phyloP scores from a whole-genome alignment of 2,888 invertebrate genomes.

The Drosophila suboccidentalis region DNA sequence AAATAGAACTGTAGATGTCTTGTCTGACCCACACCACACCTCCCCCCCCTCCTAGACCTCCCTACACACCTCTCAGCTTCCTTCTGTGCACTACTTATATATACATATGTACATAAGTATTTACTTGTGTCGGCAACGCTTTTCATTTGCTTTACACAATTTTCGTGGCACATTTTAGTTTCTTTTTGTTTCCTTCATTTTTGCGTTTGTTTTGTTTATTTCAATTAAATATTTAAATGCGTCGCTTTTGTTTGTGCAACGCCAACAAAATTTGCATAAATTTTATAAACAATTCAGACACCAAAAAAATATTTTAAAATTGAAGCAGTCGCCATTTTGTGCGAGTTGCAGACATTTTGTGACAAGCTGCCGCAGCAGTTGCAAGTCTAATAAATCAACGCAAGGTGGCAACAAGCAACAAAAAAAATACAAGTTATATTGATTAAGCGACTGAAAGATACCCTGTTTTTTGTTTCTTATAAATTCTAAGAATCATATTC shows the following conservation, averaged over 20 bases:
- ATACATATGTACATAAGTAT: constrained; percentile 51
- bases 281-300: constrained; percentile 42
- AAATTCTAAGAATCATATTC: not conserved
- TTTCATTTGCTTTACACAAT: constrained; percentile 56
- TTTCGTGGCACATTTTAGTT: constrained; percentile 54
- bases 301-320: not conserved
- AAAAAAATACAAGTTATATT: not conserved
- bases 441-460: not conserved
- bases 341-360: constrained; percentile 46
- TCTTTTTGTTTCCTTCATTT: constrained; percentile 25
- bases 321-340: constrained; percentile 49
- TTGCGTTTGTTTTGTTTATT: constrained; percentile 47
- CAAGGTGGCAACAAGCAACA: constrained; percentile 40
- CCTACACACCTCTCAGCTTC: no score
- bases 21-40: constrained; percentile 54
- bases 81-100: constrained; percentile 16
- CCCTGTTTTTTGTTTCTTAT: not conserved
- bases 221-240: constrained; percentile 79
- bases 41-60: not conserved
- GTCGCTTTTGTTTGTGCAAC: constrained; percentile 34
- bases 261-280: constrained; percentile 69
- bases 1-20: constrained; percentile 68
- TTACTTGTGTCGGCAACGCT: constrained; percentile 54
- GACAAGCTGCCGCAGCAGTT: constrained; percentile 29
- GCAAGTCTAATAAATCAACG: constrained; percentile 56